Percentiles rank a stretch among this genome's conserved stretches.
phyloP scores from a whole-genome alignment of 2,888 invertebrate genomes.

The Actias luna region DNA sequence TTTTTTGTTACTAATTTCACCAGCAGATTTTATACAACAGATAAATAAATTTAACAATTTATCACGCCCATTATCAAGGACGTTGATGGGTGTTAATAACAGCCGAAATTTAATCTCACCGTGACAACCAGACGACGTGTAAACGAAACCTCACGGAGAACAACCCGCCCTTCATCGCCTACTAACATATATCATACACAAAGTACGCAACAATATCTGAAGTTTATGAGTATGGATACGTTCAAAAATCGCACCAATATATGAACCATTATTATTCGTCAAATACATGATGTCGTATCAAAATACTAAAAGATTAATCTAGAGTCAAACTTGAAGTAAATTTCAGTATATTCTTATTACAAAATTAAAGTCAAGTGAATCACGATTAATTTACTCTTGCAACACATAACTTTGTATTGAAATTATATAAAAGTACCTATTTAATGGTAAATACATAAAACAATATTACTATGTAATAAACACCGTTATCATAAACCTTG shows the following conservation, averaged over 20 bases:
- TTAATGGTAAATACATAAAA: neutral
- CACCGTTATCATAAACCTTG: neutral
- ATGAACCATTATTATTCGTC: neutral
- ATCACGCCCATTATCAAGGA: conserved; percentile 33
- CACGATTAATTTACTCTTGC: neutral
- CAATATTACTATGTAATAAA: neutral
- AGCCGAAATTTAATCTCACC: conserved; percentile 53
- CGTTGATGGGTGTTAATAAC: conserved; percentile 49
- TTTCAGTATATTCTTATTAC: too few relatives aligned
- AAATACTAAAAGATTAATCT: too few relatives aligned
- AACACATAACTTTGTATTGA: neutral
- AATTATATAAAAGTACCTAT: neutral
- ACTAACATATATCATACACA: conserved; percentile 6
- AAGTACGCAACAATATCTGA: neutral
- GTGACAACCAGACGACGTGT: conserved; percentile 56
- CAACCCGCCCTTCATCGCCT: conserved; percentile 13
- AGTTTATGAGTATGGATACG: conserved; percentile 13
- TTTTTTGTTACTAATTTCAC: conserved; percentile 13
- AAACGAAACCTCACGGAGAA: conserved; percentile 48
- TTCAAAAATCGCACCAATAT: neutral
- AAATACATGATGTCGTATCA: neutral
- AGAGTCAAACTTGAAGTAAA: too few relatives aligned
- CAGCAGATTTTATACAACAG: conserved; percentile 11
- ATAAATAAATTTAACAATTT: conserved; percentile 25
- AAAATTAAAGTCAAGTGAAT: neutral